Evolutionary conservation across 2,113 vertebrate genomes (phyloP), one percentile per base, ranked within the genome.

Genomic region (Nothocercus julius): DNA sequence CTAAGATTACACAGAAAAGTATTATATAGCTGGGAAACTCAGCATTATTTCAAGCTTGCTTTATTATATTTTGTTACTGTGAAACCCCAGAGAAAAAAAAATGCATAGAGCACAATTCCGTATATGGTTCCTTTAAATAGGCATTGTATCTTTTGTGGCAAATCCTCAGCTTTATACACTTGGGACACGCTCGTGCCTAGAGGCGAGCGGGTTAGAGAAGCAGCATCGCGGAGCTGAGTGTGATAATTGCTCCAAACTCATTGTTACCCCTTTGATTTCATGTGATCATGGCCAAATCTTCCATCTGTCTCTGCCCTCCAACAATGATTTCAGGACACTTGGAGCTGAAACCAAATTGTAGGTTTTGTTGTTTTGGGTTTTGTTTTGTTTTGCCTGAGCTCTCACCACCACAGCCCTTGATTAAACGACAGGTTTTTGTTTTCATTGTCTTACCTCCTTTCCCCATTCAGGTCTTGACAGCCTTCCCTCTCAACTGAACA

Each of bases 401-500:
- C 91, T 95, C 95, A 93, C 85, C 85, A 95, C 91, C 95, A 82
- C 94, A 97, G 95, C 77, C 84, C 92, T 96, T 92, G 93, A 97
- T 97, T 97, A 97, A 98, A 97, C 95, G 92, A 95, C 96, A 97
- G 89, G 40, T 91, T 97, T 97, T 97, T 97, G 95, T 98, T 97
- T 96, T 94, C 93, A 97, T 97, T 97, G 95, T 98, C 94, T 97
- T 97, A 93, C 95, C 87, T 97, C 97, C 95, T 95, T 94, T 95
- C 83, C 73, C 70, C 93, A 97, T 98, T 98, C 97, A 97, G 91
- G 95, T 97, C 97, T 97, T 97, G 97, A 98, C 97, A 98, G 96
- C 94, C 87, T 97, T 97, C 95, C 87, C 80, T 98, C 94, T 98
- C 96, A 96, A 89, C 94, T 97, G 98, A 98, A 98, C 98, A 96